Percentiles rank a stretch among this genome's conserved stretches.
These are phyloP conservation scores for Urophycis tenuis DNA, from an alignment of 2,797 vertebrate species.

Conservation along the genomic window DNA sequence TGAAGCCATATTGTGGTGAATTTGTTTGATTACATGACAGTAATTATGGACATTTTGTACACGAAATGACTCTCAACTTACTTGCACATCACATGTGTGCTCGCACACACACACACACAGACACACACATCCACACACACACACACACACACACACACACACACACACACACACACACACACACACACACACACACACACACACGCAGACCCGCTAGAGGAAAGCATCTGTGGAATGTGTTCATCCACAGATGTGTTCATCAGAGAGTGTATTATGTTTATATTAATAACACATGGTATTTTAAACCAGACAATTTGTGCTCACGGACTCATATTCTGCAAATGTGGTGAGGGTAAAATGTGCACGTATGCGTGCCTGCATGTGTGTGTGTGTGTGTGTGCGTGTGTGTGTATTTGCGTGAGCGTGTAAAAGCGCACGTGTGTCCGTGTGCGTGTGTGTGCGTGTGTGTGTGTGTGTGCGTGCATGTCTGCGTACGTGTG, in stretches of 20 bases:
- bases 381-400: constrained; percentile 4
- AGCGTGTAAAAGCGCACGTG: neutral
- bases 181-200: constrained; percentile 11
- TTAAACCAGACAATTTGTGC: constrained; percentile 2
- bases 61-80: constrained; percentile 3
- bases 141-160: constrained; percentile 4
- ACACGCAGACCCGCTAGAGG: constrained; percentile 24
- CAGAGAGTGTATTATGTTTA: constrained; percentile 37
- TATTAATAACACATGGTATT: constrained; percentile 61
- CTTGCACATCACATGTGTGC: constrained; percentile 8
- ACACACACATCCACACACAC: constrained; percentile 11
- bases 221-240: constrained; percentile 44
- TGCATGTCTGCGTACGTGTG: constrained; percentile 11
- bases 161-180: constrained; percentile 6
- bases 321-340: constrained; percentile 17
- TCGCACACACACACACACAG: constrained; percentile 4
- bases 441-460: neutral
- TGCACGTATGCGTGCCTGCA: neutral
- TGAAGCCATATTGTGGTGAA: constrained; percentile 37
- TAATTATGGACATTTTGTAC: constrained; percentile 47
- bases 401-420: constrained; percentile 1
- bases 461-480: constrained; percentile 24
- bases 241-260: constrained; percentile 45
- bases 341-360: neutral
- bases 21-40: constrained; percentile 50